Percentiles rank a stretch among this genome's conserved stretches.
phyloP scores from a whole-genome alignment of 2,888 invertebrate genomes.

The Laothoe populi region DNA sequence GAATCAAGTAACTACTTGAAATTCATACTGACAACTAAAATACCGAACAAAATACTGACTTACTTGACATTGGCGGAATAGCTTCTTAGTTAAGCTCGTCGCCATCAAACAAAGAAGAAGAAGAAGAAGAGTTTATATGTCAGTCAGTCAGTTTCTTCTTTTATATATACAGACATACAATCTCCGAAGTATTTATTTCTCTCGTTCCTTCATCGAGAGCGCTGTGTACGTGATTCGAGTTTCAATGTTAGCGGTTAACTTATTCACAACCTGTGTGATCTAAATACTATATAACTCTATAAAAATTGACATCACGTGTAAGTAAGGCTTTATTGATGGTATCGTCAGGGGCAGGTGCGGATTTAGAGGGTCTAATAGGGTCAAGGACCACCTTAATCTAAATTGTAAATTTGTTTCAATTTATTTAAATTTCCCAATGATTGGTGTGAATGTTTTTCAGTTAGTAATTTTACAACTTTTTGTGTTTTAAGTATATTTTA shows the following conservation, averaged over 20 bases:
- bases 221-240: neutral
- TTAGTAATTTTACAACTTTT: no score
- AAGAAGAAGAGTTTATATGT: no score
- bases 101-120: no score
- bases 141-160: no score
- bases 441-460: neutral
- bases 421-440: neutral
- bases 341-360: conserved; percentile 3
- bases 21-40: no score
- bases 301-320: conserved; percentile 19
- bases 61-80: no score
- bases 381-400: conserved; percentile 6
- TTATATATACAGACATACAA: no score
- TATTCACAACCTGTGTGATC: conserved; percentile 5
- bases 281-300: conserved; percentile 12
- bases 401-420: neutral
- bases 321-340: conserved; percentile 13
- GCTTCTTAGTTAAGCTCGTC: no score
- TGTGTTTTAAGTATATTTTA: no score
- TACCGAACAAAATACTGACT: no score
- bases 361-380: neutral
- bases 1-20: no score
- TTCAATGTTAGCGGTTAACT: neutral
- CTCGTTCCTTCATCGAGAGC: conserved; percentile 7
- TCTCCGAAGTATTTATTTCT: neutral